Conservation (phyloP, 2,113 vertebrate species). For the Cinclus mexicanus region DNA sequence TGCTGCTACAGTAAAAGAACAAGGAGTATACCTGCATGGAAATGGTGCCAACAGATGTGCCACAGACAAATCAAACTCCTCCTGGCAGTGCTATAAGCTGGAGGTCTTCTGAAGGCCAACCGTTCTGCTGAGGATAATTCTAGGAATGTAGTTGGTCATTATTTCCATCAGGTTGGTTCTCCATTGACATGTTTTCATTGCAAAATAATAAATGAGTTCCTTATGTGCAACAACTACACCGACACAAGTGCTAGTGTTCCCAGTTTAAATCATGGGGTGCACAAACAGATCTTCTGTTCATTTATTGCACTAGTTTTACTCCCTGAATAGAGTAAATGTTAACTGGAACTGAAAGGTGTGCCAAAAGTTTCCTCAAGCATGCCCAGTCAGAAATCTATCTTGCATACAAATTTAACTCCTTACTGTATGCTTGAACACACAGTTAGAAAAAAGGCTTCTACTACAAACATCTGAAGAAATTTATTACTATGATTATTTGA, state of each 20-base stretch:
- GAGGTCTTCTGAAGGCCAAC: neutral
- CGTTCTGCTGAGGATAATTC: conserved; percentile 19
- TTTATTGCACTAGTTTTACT: neutral
- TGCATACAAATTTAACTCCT: neutral
- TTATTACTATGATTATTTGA: neutral
- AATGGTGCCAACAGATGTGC: neutral
- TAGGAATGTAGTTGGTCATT: neutral
- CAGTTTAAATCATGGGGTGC: neutral
- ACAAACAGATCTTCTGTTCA: neutral
- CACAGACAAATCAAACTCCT: neutral
- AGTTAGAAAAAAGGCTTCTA: neutral
- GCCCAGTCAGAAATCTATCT: neutral
- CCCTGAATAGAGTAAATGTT: neutral
- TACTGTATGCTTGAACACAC: neutral
- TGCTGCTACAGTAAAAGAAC: neutral
- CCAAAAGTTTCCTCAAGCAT: neutral
- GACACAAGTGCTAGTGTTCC: neutral
- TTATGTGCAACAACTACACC: neutral
- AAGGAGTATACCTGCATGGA: neutral
- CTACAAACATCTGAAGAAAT: neutral
- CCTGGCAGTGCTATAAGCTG: neutral
- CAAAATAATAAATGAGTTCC: conserved; percentile 51
- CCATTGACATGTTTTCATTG: conserved; percentile 11
- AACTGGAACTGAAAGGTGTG: neutral
- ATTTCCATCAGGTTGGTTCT: conserved; percentile 37